A percentile compares a stretch with the other conserved stretches of the same genome.
phyloP scores from a whole-genome alignment of 2,888 invertebrate species.

The Caenorhabditis uteleia region DNA sequence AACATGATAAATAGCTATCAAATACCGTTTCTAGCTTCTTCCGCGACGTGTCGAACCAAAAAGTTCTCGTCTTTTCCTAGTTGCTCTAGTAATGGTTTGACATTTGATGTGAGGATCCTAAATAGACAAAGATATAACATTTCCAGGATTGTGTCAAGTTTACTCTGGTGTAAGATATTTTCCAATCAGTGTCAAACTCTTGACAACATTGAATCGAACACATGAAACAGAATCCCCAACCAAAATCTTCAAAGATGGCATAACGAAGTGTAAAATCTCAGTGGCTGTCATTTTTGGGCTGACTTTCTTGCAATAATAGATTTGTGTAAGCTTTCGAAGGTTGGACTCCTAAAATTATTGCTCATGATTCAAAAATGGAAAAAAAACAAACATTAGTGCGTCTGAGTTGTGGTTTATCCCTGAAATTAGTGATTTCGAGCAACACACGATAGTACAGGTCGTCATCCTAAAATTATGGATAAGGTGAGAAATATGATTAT shows the following conservation, averaged over 20 bases:
- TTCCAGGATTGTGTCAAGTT: slow-evolving; percentile 10
- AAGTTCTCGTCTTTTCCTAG: slow-evolving; percentile 85
- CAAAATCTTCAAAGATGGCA: slow-evolving; percentile 82
- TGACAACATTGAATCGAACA: slow-evolving; percentile 98
- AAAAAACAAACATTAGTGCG: too few relatives aligned
- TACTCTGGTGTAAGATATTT: slow-evolving; percentile 80
- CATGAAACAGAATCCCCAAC: slow-evolving; percentile 97
- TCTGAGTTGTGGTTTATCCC: too few relatives aligned
- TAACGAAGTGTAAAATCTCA: slow-evolving; percentile 85
- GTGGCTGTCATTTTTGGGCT: slow-evolving; percentile 91
- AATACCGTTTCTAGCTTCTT: slow-evolving; percentile 79
- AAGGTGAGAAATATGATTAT: not conserved
- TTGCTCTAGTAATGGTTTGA: slow-evolving; percentile 93
- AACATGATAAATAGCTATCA: too few relatives aligned
- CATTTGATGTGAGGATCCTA: slow-evolving; percentile 84
- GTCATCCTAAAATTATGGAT: slow-evolving; percentile 24
- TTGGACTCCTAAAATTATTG: slow-evolving; percentile 77
- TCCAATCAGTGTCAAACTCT: slow-evolving; percentile 92
- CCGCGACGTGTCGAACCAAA: slow-evolving; percentile 97
- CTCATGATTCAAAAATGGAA: too few relatives aligned
- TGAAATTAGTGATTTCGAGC: too few relatives aligned
- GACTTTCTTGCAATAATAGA: slow-evolving; percentile 72
- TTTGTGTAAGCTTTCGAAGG: slow-evolving; percentile 79
- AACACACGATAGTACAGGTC: too few relatives aligned
- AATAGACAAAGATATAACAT: slow-evolving; percentile 15